phyloP scores from a whole-genome alignment of 53 echinoderm and acorn worm genomes.

The Henricia sp. region DNA sequence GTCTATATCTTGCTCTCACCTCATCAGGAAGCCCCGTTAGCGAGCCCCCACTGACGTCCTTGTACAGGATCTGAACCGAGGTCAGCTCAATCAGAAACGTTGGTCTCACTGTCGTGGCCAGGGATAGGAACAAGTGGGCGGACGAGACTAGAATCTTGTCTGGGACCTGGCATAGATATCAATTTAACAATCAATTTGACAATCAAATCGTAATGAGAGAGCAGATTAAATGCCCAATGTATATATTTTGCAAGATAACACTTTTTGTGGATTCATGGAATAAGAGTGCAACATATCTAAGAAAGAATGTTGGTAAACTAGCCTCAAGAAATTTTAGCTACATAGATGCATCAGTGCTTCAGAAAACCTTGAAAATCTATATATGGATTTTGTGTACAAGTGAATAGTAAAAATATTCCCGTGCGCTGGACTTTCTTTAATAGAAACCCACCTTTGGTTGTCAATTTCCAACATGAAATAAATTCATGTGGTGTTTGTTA shows the following conservation, averaged over 20 bases:
- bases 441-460: too few species aligned
- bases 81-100: slow-evolving; percentile 87
- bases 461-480: too few species aligned
- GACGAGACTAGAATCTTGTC: slow-evolving; percentile 88
- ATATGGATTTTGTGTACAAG: too few species aligned
- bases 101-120: slow-evolving; percentile 89
- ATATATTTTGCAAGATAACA: neutral
- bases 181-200: neutral
- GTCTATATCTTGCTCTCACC: slow-evolving; percentile 43
- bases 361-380: too few species aligned
- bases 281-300: too few species aligned
- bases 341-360: too few species aligned
- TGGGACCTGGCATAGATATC: slow-evolving; percentile 59
- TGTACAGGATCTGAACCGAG: slow-evolving; percentile 88
- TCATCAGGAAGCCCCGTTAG: slow-evolving; percentile 78
- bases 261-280: neutral
- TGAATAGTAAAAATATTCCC: too few species aligned
- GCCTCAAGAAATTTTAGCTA: too few species aligned
- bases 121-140: slow-evolving; percentile 93
- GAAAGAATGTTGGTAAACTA: too few species aligned
- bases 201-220: neutral
- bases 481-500: too few species aligned
- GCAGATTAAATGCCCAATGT: neutral
- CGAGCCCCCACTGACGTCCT: slow-evolving; percentile 94
- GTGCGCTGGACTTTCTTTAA: too few species aligned